Conservation (phyloP, 2,888 invertebrate genomes). For the Nasonovia ribisnigri region DNA sequence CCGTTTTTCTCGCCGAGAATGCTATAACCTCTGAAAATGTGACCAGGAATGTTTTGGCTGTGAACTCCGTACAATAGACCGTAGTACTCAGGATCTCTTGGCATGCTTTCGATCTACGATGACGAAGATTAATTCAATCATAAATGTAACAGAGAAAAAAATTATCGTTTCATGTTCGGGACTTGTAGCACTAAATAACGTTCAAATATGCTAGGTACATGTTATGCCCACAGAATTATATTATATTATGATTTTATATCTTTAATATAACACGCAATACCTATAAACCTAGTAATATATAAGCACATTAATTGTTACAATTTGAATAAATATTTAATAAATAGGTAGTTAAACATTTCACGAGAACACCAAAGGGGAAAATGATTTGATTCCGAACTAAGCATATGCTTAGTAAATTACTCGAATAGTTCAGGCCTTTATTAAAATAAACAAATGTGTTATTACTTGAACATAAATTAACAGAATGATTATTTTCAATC, state of each 20-base stretch:
- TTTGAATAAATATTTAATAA: neutral
- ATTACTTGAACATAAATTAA: too few relatives aligned
- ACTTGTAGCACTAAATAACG: neutral
- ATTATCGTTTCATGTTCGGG: neutral
- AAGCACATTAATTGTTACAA: too few relatives aligned
- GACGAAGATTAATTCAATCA: neutral
- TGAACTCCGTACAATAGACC: conserved; percentile 71
- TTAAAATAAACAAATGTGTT: too few relatives aligned
- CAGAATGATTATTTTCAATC: too few relatives aligned
- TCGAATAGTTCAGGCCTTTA: too few relatives aligned
- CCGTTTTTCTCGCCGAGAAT: conserved; percentile 46
- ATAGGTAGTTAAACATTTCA: too few relatives aligned
- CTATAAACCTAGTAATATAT: too few relatives aligned
- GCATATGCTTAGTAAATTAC: too few relatives aligned
- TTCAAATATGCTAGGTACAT: neutral
- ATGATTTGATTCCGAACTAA: too few relatives aligned
- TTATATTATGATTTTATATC: neutral
- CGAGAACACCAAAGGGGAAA: too few relatives aligned
- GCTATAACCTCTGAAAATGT: conserved; percentile 73
- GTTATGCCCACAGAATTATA: neutral
- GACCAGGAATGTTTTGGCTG: conserved; percentile 70
- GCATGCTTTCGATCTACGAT: conserved; percentile 67
- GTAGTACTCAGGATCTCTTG: conserved; percentile 70
- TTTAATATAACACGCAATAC: too few relatives aligned
- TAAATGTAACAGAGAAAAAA: neutral